Percentiles rank a stretch among this genome's conserved stretches.
phyloP scores from a whole-genome alignment of 2,888 invertebrate species.

The Muscina levida region DNA sequence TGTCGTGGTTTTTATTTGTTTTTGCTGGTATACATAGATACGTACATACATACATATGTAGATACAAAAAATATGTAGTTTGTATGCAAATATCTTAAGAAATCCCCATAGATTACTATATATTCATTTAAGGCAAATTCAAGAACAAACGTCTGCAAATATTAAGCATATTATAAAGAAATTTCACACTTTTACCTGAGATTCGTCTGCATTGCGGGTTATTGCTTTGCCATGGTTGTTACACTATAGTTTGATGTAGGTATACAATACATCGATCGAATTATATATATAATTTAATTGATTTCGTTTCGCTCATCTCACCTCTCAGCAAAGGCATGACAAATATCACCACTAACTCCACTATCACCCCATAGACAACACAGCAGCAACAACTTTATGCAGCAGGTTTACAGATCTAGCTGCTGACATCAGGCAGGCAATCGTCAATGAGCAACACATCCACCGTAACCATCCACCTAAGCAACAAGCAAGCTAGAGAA shows the following conservation, averaged over 20 bases:
- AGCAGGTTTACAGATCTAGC: slow-evolving; percentile 29
- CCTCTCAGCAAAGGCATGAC: too few relatives aligned
- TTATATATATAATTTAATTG: slow-evolving; percentile 24
- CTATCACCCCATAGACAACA: slow-evolving; percentile 1
- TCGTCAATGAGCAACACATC: background rate
- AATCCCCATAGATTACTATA: too few relatives aligned
- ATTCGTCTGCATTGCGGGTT: too few relatives aligned
- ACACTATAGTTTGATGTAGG: background rate
- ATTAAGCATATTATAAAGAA: background rate
- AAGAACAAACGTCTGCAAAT: background rate
- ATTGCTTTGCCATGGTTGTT: too few relatives aligned
- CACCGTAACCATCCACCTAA: background rate
- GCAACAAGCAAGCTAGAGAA: too few relatives aligned
- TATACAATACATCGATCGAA: background rate
- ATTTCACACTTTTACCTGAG: slow-evolving; percentile 15
- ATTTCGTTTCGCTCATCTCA: slow-evolving; percentile 1
- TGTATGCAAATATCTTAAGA: background rate
- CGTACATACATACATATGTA: background rate
- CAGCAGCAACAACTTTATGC: slow-evolving; percentile 29
- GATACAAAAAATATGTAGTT: background rate
- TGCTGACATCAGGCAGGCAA: slow-evolving; percentile 26
- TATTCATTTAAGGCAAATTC: too few relatives aligned
- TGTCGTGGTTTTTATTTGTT: too few relatives aligned
- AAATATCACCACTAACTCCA: background rate
- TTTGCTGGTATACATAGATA: background rate